A percentile compares a stretch with the other conserved stretches of the same genome.
Evolutionary conservation across 2,113 vertebrate genomes (phyloP).

Genomic region (Myocastor coypus): DNA sequence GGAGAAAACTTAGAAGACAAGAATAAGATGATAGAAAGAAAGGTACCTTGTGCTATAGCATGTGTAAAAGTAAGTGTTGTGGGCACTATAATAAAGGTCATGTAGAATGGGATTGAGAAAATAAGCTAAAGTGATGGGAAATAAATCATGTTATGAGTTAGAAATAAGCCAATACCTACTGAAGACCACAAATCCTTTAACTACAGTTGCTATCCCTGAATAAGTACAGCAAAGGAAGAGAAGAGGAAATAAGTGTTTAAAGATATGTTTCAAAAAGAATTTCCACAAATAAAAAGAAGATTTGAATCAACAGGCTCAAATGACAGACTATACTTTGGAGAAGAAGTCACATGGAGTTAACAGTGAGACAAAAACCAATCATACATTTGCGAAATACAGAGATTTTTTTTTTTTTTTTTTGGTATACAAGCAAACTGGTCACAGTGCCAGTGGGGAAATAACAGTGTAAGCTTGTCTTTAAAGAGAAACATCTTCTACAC

Average conservation of each 20-base stretch:
- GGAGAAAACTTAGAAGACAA: neutral
- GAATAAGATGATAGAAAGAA: neutral
- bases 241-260: conserved; percentile 5
- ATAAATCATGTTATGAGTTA: neutral
- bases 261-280: conserved; percentile 3
- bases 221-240: neutral
- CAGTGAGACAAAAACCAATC: neutral
- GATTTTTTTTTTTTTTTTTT: neutral
- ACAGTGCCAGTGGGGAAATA: neutral
- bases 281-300: neutral
- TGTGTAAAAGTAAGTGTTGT: neutral
- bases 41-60: neutral
- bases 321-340: neutral
- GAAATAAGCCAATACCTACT: neutral
- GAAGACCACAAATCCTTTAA: neutral
- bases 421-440: neutral
- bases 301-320: neutral
- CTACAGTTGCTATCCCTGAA: neutral
- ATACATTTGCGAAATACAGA: neutral
- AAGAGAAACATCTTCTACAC: neutral
- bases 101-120: neutral
- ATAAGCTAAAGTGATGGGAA: neutral
- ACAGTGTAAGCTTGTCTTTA: neutral
- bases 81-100: neutral
- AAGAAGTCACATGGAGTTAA: neutral